Conservation (phyloP, 1,140 invertebrate genomes). For the Macrobrachium rosenbergii region DNA sequence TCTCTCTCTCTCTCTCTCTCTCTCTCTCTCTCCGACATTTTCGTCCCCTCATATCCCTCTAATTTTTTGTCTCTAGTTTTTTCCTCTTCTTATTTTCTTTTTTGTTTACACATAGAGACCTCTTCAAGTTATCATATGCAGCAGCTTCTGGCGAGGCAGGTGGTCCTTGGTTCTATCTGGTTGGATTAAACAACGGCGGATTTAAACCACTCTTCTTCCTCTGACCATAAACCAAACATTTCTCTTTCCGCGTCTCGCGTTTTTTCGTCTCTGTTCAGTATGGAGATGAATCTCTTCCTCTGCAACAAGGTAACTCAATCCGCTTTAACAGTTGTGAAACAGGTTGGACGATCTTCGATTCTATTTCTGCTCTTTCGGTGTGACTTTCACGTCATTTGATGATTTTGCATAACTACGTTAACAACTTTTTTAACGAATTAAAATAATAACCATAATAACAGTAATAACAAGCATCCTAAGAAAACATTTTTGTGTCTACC, state of each 20-base stretch:
- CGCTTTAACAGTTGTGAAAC: no score
- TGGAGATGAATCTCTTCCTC: no score
- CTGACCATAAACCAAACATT: constrained; percentile 6
- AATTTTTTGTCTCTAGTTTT: neutral
- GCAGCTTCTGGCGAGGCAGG: constrained; percentile 26
- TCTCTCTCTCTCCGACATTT: neutral
- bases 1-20: neutral
- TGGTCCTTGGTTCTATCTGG: constrained; percentile 39
- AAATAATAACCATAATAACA: no score
- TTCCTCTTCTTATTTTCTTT: neutral
- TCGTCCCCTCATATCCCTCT: neutral
- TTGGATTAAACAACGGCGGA: constrained; percentile 34
- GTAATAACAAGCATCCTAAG: no score
- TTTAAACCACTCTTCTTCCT: constrained; percentile 25
- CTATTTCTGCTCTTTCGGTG: no score
- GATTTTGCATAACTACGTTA: no score
- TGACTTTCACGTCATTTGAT: no score
- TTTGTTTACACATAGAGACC: neutral
- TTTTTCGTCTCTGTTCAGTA: neutral
- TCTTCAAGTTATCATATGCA: constrained; percentile 25
- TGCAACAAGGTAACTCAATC: no score
- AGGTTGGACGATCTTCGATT: no score
- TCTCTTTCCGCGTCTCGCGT: neutral
- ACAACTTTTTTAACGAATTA: no score
- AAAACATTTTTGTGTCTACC: no score